Conservation (phyloP, 2,797 vertebrate species). For the Gymnothorax reevesii region DNA sequence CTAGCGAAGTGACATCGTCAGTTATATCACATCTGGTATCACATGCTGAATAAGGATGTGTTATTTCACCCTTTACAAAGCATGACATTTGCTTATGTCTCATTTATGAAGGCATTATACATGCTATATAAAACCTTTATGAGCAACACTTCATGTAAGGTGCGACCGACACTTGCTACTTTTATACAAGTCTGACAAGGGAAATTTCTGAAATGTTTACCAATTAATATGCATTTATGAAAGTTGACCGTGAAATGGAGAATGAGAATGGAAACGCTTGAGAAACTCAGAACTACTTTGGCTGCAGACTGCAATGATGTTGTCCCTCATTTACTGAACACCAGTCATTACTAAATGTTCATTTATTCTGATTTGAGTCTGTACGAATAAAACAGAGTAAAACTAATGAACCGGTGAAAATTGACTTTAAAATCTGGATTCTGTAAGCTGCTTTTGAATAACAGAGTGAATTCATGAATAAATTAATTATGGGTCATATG, state of each 20-base stretch:
- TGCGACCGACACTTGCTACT: neutral
- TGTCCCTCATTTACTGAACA: neutral
- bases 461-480: neutral
- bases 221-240: neutral
- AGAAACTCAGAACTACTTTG: neutral
- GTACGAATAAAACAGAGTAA: neutral
- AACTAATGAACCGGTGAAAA: neutral
- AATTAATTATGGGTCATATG: neutral
- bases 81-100: too few relatives aligned
- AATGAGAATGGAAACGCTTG: neutral
- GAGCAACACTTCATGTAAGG: too few relatives aligned
- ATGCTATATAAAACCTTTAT: too few relatives aligned
- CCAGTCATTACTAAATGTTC: neutral
- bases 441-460: neutral
- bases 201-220: neutral
- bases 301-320: neutral
- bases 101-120: too few relatives aligned
- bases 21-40: too few relatives aligned
- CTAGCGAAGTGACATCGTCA: too few relatives aligned
- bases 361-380: neutral
- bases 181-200: neutral
- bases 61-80: too few relatives aligned
- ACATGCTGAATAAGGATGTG: too few relatives aligned
- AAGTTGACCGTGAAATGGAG: neutral
- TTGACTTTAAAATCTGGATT: neutral